Base-by-base conservation (phyloP, 2,888 invertebrate genomes). In the Harpalus rubripes region DNA sequence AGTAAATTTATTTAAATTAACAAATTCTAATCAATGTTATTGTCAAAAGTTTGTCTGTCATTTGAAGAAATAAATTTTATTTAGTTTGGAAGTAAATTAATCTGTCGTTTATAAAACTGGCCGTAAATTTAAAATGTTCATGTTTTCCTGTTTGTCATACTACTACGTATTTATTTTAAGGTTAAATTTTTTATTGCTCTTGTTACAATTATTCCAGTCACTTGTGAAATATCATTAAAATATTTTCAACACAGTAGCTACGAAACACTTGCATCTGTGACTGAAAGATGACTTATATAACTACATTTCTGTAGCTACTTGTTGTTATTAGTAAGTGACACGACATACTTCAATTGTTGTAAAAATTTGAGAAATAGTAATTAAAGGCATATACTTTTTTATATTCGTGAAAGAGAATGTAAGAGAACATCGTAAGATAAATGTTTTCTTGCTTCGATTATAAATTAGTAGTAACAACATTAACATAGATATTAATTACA, bases 341-440 rank as follows among this genome's bases (percentile, higher is more conserved):
- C 0, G 26, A 63, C 63, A 68, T n/a, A 39, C 68, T 68, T 68
- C 68, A 68, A 59, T 68, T 68, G 68, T 68, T 68, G 15, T 39
- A 68, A 32, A 68, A 68, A 68, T 68, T 68, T 68, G 15, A 32
- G 68, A 68, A 68, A 68, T 15, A 15, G 68, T 68, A 68, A 68
- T 68, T 68, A 68, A 68, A 32, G 68, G 68, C 6, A 32, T 32
- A 32, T 32, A 32, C 32, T 32, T 68, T 68, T 39, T 68, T 68
- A 15, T 68, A 39, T 39, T 22, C 15, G n/a, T 7, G 15, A 68
- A 68, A 68, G 68, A 68, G 68, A 68, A 68, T 39, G 68, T 68
- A 68, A 15, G 39, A 6, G 68, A 68, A 68, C 32, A 68, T 68
- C 68, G 41, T 39, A 68, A 32, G 68, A 5, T 32, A 68, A 68